Base-by-base conservation (phyloP, 2,113 vertebrate genomes). In the Clarias batrachus region DNA sequence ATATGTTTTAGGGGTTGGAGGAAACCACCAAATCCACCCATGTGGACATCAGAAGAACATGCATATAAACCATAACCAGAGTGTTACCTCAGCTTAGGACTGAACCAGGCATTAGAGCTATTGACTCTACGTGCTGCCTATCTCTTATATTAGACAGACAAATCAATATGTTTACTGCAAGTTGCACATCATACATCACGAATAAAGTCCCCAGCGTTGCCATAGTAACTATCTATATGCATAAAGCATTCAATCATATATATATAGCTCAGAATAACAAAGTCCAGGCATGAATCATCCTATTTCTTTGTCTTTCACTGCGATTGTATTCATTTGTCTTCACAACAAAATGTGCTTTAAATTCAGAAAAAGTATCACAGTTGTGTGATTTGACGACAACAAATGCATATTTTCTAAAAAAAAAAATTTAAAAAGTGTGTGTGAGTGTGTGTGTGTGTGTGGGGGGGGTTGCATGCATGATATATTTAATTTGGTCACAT, bases 141-240 rank as follows among this genome's bases (percentile, higher is more conserved):
- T 71, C 70, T 41, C 33, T 21, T 37, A 3, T 48, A 73, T 21
- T 41, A 73, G 1, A 73, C 33, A 73, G 33, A 41, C 41, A 41
- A 41, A 23, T 52, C 52, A 27, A 57, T 56, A 27, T 56, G 5
- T 78, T 57, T 8, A 16, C 25, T 59, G 13, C 14, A 80, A 80
- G 59, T 56, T 76, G 19, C 48, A 68, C 48, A 27, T 48, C 48
- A 37, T n/a, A 27, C 56, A 4, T 6, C 25, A 83, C 77, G 48
- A 48, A 86, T 73, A 54, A 33, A 54, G 60, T 66, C 41, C 21
- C 14, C 60, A 81, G 30, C 25, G 80, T 87, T 57, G 23, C 70
- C 82, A 88, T 88, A 82, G 85, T 80, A 88, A 88, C 86, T 63
- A 30, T 62, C 30, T 88, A 23, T 63, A 62, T 65, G 59, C 65